Percentiles rank a stretch among this genome's conserved stretches.
phyloP scores from a whole-genome alignment of 2,797 vertebrate species.

The Eospalax fontanierii region DNA sequence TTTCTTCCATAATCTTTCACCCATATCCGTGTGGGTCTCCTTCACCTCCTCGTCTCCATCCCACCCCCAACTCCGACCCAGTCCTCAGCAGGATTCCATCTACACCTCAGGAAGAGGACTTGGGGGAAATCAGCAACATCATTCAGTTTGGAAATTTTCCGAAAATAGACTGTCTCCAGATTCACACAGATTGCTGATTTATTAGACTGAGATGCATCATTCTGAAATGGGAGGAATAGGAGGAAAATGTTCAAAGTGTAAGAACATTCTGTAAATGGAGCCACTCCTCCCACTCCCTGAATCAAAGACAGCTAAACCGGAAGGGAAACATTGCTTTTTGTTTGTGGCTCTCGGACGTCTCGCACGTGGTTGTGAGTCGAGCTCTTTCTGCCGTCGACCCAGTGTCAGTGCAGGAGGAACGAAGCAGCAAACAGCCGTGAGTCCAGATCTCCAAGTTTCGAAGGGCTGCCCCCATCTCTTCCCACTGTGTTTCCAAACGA shows the following conservation, averaged over 20 bases:
- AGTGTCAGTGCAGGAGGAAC: background rate
- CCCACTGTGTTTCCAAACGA: background rate
- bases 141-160: conserved; percentile 65
- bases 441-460: background rate
- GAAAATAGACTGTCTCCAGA: conserved; percentile 72
- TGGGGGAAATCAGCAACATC: conserved; percentile 25
- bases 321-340: background rate
- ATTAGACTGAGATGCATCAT: conserved; percentile 55
- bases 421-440: conserved; percentile 23
- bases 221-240: conserved; percentile 69
- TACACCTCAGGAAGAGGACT: conserved; percentile 19
- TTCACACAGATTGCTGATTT: conserved; percentile 69
- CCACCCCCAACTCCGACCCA: background rate
- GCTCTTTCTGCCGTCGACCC: background rate
- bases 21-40: background rate
- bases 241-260: conserved; percentile 67
- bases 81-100: background rate
- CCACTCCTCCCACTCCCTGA: conserved; percentile 67
- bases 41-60: background rate
- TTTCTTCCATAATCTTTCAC: background rate
- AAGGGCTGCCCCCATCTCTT: background rate
- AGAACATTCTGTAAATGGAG: conserved; percentile 76
- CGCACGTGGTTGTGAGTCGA: conserved; percentile 4
- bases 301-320: conserved; percentile 63
- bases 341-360: conserved; percentile 54